A percentile compares a stretch with the other conserved stretches of the same genome.
Conservation (phyloP, 1,140 invertebrate species). For the Lineus longissimus region DNA sequence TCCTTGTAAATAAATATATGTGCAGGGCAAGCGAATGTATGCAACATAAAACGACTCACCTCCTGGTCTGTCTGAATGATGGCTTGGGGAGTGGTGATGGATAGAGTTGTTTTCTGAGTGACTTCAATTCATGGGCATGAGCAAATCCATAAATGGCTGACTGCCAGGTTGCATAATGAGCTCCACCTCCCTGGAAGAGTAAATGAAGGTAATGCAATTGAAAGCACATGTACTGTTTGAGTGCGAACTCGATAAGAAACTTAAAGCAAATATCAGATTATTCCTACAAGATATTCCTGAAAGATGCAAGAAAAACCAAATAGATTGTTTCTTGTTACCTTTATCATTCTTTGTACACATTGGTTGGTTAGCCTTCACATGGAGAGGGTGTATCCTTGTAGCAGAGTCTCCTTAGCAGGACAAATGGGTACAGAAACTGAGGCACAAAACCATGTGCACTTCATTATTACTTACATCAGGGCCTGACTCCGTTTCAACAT, state of each 20-base stretch:
- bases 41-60: slow-evolving; percentile 35
- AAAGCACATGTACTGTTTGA: not conserved
- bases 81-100: slow-evolving; percentile 63
- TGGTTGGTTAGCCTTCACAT: too few species aligned
- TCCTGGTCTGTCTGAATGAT: slow-evolving; percentile 55
- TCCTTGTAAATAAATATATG: too few species aligned
- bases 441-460: too few species aligned
- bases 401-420: too few species aligned
- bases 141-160: slow-evolving; percentile 72
- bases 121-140: slow-evolving; percentile 61
- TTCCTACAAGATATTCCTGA: too few species aligned
- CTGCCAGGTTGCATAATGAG: slow-evolving; percentile 79
- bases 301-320: too few species aligned
- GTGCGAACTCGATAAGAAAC: not conserved
- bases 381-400: too few species aligned
- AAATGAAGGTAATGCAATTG: slow-evolving; percentile 9
- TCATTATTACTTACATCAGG: slow-evolving; percentile 36
- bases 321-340: too few species aligned
- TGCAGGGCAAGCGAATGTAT: too few species aligned
- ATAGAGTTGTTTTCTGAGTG: slow-evolving; percentile 65
- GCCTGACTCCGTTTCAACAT: slow-evolving; percentile 54
- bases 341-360: too few species aligned
- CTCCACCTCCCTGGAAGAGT: slow-evolving; percentile 32
- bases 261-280: not conserved
- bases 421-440: too few species aligned